These are phyloP conservation scores for Pentamera pediparva DNA, from an alignment of 53 echinoderm and acorn worm genomes.

Conservation along the genomic window DNA sequence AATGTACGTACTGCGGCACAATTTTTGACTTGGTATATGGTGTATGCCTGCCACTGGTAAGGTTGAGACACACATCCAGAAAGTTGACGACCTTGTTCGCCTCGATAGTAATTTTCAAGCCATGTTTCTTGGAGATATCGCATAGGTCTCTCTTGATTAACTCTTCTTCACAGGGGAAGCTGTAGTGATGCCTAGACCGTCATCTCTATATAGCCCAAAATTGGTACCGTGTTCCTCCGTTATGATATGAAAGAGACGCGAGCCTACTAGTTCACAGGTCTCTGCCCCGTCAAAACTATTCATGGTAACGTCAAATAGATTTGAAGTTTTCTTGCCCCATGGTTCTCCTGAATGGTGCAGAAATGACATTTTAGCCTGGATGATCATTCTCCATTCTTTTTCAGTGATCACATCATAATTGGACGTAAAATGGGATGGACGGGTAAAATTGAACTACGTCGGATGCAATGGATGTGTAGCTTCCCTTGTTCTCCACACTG, in stretches of 20 bases:
- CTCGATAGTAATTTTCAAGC: conserved; percentile 23
- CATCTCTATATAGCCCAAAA: conserved; percentile 27
- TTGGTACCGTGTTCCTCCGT: background rate
- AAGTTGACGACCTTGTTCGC: conserved; percentile 6
- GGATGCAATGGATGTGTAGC: too few relatives aligned
- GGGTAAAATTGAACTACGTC: too few relatives aligned
- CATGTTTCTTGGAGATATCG: conserved; percentile 8
- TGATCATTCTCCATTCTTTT: too few relatives aligned
- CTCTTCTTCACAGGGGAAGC: background rate
- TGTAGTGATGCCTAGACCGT: conserved; percentile 13
- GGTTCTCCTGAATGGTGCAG: background rate
- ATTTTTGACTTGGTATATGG: too few relatives aligned
- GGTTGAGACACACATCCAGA: background rate
- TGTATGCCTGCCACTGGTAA: background rate
- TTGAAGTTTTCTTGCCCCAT: background rate
- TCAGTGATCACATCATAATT: too few relatives aligned
- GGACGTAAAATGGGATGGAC: too few relatives aligned
- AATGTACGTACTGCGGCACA: background rate
- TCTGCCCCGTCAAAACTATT: conserved; percentile 21
- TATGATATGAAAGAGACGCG: background rate
- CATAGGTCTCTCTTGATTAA: conserved; percentile 22
- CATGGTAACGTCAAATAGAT: background rate
- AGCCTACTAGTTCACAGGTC: conserved; percentile 20
- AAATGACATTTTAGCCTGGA: background rate
- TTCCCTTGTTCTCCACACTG: too few relatives aligned